Conservation (phyloP, 1,140 invertebrate genomes). For the Meloidogyne exigua region DNA sequence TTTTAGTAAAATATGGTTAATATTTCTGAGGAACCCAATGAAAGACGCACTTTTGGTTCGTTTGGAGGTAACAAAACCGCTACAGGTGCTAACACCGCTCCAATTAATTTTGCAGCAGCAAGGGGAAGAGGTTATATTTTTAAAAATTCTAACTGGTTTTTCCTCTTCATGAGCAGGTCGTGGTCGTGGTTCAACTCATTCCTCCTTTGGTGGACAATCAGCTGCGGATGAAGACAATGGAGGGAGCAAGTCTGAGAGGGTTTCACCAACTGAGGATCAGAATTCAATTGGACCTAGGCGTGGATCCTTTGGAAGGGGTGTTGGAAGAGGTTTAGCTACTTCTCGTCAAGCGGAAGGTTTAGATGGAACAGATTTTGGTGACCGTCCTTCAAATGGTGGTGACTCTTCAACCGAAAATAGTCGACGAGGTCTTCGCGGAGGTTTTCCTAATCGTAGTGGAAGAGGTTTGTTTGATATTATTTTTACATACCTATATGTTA, state of each 20-base stretch:
- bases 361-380: not conserved
- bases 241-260: not conserved
- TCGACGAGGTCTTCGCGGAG: not conserved
- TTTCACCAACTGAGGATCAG: not conserved
- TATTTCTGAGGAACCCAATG: no score
- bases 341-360: not conserved
- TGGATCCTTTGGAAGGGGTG: not conserved
- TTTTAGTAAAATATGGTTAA: no score
- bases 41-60: no score
- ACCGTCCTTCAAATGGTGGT: not conserved
- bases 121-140: not conserved
- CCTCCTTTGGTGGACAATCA: not conserved
- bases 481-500: no score
- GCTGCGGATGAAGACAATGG: not conserved
- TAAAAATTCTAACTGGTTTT: not conserved
- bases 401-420: not conserved
- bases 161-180: not conserved
- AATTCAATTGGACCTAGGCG: not conserved
- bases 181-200: not conserved
- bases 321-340: not conserved
- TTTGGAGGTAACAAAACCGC: no score
- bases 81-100: not conserved
- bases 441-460: not conserved
- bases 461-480: not conserved
- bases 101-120: not conserved